Conservation (phyloP, 1,140 invertebrate species). For the Diploscapter pachys region DNA sequence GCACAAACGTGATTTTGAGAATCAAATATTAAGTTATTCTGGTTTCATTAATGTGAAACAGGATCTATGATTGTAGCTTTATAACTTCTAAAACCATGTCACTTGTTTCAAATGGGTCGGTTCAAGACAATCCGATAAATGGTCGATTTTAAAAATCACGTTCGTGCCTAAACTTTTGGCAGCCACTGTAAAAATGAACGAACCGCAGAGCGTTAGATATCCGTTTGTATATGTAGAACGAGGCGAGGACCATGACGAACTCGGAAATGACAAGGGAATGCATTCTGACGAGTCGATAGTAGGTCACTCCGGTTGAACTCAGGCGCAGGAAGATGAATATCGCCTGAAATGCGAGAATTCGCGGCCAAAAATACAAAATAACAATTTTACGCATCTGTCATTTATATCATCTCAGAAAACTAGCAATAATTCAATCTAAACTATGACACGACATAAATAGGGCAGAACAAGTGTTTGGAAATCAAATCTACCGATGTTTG, state of each 20-base stretch:
- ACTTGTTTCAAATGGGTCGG: neutral
- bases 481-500: no score
- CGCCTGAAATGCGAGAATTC: slow-evolving; percentile 11
- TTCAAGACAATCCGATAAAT: neutral
- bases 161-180: neutral
- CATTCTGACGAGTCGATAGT: slow-evolving; percentile 24
- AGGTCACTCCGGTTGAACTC: slow-evolving; percentile 15
- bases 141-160: neutral
- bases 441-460: no score
- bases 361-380: no score
- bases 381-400: no score
- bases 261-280: slow-evolving; percentile 15
- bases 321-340: slow-evolving; percentile 10
- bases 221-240: slow-evolving; percentile 28
- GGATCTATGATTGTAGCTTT: slow-evolving; percentile 8
- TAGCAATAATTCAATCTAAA: no score
- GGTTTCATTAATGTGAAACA: slow-evolving; percentile 1
- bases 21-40: slow-evolving; percentile 1
- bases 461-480: no score
- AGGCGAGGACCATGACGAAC: slow-evolving; percentile 7
- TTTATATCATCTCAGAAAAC: no score
- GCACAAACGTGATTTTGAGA: neutral
- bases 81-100: slow-evolving; percentile 1
- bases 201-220: slow-evolving; percentile 13
- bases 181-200: neutral